These are phyloP conservation scores for Tursiops truncatus DNA, from an alignment of 2,113 vertebrate species.

Conservation along the genomic window DNA sequence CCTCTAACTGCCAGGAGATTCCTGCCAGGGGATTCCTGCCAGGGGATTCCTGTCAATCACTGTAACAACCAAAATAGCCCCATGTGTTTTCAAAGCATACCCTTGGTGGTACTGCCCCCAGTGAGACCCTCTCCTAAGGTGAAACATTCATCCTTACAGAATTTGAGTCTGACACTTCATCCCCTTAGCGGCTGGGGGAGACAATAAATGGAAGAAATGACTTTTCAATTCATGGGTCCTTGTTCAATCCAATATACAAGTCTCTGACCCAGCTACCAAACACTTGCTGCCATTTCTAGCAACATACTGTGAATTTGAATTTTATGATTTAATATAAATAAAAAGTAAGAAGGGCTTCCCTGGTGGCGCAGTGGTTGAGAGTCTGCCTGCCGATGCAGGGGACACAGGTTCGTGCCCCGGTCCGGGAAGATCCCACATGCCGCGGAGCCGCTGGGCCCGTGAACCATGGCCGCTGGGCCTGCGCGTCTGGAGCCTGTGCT, in stretches of 20 bases:
- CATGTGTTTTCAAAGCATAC: conserved; percentile 4
- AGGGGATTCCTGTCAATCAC: conserved; percentile 50
- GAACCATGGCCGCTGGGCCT: too few relatives aligned
- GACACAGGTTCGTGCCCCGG: too few relatives aligned
- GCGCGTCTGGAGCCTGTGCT: too few relatives aligned
- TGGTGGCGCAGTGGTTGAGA: too few relatives aligned
- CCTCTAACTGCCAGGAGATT: conserved; percentile 20
- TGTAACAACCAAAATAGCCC: conserved; percentile 36
- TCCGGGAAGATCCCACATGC: too few relatives aligned
- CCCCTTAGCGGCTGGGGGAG: background rate
- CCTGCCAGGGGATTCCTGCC: background rate
- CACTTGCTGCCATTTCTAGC: conserved; percentile 9
- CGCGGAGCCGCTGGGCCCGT: too few relatives aligned
- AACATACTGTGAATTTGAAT: conserved; percentile 3
- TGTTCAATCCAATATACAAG: background rate
- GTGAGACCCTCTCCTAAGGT: background rate
- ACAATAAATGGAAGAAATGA: conserved; percentile 16
- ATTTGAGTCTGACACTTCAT: background rate
- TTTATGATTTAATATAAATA: conserved; percentile 45
- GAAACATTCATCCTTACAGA: background rate
- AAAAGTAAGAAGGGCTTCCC: background rate
- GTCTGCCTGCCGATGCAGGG: too few relatives aligned
- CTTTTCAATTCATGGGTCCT: background rate
- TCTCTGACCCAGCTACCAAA: conserved; percentile 5
- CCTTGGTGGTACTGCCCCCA: background rate